A percentile compares a stretch with the other conserved stretches of the same genome.
Evolutionary conservation across 2,113 vertebrate genomes (phyloP).

Genomic region (Conger conger): DNA sequence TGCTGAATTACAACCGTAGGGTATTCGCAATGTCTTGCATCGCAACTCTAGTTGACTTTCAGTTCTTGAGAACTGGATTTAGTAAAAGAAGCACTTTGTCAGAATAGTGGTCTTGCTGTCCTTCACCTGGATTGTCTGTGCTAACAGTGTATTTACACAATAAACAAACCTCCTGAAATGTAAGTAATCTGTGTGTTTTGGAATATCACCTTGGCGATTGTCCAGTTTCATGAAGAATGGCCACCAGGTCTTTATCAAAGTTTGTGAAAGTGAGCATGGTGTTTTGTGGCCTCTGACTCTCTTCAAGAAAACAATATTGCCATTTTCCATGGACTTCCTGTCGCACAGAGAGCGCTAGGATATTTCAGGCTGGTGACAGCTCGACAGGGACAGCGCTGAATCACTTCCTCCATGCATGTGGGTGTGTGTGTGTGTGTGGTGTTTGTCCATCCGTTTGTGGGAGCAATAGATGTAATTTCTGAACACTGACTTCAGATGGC

Average conservation of each 20-base stretch:
- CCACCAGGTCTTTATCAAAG: background rate
- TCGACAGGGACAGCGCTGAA: slow-evolving; percentile 47
- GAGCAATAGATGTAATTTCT: background rate
- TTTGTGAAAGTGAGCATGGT: slow-evolving; percentile 1
- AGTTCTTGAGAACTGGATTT: background rate
- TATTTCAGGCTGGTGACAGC: slow-evolving; percentile 60
- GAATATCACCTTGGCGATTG: background rate
- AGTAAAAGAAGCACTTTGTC: background rate
- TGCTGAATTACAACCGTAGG: background rate
- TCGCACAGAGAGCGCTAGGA: slow-evolving; percentile 52
- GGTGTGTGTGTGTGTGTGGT: slow-evolving; percentile 15
- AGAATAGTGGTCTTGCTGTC: background rate
- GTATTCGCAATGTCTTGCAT: background rate
- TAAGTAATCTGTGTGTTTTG: background rate
- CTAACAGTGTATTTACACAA: background rate
- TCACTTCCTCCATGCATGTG: slow-evolving; percentile 59
- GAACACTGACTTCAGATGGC: background rate
- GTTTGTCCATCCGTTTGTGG: slow-evolving; percentile 10
- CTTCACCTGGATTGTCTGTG: background rate
- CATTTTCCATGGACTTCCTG: slow-evolving; percentile 49
- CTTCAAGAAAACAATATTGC: slow-evolving; percentile 63
- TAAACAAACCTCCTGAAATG: background rate
- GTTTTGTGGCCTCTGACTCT: slow-evolving; percentile 55
- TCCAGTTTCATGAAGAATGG: background rate
- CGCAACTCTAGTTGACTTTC: background rate